Conservation (phyloP, 2,797 vertebrate species). For the Octomys mimax region DNA sequence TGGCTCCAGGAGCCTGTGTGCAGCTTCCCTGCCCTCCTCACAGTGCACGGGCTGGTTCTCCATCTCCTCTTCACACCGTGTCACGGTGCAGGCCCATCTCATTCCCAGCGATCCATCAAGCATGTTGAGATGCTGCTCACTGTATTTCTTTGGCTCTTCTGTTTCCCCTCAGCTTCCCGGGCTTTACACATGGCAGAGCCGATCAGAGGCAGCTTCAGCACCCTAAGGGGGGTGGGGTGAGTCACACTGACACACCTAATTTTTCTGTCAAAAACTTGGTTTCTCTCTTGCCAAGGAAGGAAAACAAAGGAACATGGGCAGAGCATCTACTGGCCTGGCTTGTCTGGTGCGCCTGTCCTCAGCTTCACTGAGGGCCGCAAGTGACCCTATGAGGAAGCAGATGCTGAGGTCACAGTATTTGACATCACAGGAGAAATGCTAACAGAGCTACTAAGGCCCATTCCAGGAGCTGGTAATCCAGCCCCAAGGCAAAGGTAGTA, state of each 20-base stretch:
- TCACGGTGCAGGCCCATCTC: not conserved
- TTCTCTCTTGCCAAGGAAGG: conserved; percentile 82
- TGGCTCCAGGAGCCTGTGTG: not conserved
- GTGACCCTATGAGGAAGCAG: conserved; percentile 39
- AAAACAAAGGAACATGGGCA: conserved; percentile 75
- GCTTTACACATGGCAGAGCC: conserved; percentile 60
- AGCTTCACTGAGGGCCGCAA: not conserved
- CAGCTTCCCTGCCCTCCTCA: not conserved
- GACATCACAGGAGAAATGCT: not conserved
- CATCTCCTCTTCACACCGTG: not conserved
- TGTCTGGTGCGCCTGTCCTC: conserved; percentile 67
- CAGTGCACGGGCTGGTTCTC: not conserved
- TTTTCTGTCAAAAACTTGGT: conserved; percentile 84
- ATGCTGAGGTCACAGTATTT: conserved; percentile 47
- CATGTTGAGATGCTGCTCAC: not conserved
- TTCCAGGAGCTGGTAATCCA: not conserved
- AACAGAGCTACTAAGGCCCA: not conserved
- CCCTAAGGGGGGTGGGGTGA: conserved; percentile 74
- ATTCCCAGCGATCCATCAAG: not conserved
- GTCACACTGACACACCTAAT: conserved; percentile 67
- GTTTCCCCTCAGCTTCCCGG: conserved; percentile 69
- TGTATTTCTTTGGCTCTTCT: conserved; percentile 29
- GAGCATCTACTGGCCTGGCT: conserved; percentile 77
- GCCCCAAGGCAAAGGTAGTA: not conserved
- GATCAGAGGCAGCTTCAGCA: conserved; percentile 77